These are phyloP conservation scores for Noctilio leporinus DNA, from an alignment of 2,113 vertebrate genomes.

Conservation along the genomic window DNA sequence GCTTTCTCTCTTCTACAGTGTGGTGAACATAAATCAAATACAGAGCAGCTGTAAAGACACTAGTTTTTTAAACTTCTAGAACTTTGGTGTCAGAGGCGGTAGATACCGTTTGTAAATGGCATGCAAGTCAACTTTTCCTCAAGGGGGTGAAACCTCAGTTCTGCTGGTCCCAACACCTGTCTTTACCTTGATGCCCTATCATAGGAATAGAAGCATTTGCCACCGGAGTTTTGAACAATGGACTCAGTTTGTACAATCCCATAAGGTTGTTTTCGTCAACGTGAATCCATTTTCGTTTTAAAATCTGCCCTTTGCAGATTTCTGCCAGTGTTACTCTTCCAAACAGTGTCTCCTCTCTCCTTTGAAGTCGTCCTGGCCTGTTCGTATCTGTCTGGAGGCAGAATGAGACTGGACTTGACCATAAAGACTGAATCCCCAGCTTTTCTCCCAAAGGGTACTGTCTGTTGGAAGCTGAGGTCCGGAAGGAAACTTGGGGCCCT, in stretches of 20 bases:
- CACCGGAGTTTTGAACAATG: background rate
- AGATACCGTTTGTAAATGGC: slow-evolving; percentile 2
- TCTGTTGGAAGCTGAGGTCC: background rate
- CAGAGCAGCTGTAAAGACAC: background rate
- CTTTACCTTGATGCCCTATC: background rate
- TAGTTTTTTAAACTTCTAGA: background rate
- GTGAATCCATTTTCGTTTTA: background rate
- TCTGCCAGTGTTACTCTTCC: background rate
- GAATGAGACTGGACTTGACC: background rate
- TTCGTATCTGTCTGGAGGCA: background rate
- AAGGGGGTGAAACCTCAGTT: background rate
- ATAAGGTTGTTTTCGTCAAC: background rate
- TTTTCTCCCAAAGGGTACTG: background rate
- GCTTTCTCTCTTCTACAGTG: background rate
- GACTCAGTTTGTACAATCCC: background rate
- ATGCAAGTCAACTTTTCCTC: background rate
- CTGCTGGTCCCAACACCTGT: background rate
- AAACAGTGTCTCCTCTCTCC: background rate
- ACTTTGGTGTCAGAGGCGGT: background rate
- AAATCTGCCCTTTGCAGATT: background rate
- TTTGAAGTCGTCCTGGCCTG: background rate
- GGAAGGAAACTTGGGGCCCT: background rate
- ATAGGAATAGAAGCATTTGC: background rate
- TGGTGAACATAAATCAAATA: slow-evolving; percentile 21
- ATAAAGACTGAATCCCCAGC: background rate